phyloP scores from a whole-genome alignment of 2,888 invertebrate species.

The Caradrina kadenii region DNA sequence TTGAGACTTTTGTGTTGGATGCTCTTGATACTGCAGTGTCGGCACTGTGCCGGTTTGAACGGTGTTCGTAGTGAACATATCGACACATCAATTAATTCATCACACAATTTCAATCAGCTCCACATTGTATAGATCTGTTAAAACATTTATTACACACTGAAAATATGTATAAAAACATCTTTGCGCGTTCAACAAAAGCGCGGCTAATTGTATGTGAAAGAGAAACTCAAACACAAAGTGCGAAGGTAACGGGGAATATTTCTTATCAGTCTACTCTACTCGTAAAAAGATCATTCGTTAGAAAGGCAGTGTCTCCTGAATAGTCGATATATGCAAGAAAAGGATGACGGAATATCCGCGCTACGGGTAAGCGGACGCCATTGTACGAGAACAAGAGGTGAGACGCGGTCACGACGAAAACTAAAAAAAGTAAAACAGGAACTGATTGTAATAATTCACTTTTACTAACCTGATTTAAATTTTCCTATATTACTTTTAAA shows the following conservation, averaged over 20 bases:
- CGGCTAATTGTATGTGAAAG: conserved; percentile 84
- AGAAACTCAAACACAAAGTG: conserved; percentile 87
- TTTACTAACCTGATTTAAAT: conserved; percentile 61
- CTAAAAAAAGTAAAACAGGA: conserved; percentile 28
- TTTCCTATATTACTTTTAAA: conserved; percentile 20
- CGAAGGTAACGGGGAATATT: conserved; percentile 89
- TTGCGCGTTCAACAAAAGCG: conserved; percentile 78
- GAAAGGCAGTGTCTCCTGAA: conserved; percentile 87
- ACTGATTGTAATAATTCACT: conserved; percentile 29
- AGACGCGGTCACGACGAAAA: conserved; percentile 68
- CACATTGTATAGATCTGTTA: conserved; percentile 67
- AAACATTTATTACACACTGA: conserved; percentile 60
- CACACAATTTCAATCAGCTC: conserved; percentile 67
- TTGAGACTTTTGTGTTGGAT: conserved; percentile 91
- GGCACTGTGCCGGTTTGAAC: conserved; percentile 91
- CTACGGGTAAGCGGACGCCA: conserved; percentile 87
- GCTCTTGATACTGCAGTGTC: conserved; percentile 93
- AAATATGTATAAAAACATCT: conserved; percentile 58
- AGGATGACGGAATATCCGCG: conserved; percentile 90
- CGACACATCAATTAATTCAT: conserved; percentile 63
- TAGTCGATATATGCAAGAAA: conserved; percentile 90
- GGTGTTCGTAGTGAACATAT: conserved; percentile 91
- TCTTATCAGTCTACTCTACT: conserved; percentile 88
- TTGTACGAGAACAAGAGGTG: conserved; percentile 77
- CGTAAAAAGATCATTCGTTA: conserved; percentile 89